Evolutionary conservation across 2,888 invertebrate species (phyloP).

Genomic region (Dermolepida albohirtum): DNA sequence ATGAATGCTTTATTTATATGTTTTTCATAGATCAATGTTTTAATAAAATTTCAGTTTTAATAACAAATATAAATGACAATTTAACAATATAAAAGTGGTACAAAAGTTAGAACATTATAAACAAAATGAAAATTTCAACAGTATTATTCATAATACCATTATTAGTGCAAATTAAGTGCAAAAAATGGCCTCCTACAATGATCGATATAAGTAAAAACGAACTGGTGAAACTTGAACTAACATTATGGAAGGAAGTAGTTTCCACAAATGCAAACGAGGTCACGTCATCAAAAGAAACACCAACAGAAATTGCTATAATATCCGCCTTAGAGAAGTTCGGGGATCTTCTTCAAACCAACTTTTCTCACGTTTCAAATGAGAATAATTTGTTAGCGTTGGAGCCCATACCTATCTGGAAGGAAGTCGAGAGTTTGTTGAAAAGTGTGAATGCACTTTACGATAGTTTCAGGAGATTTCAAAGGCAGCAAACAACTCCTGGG

Average conservation of each 20-base stretch:
- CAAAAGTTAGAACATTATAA: not conserved
- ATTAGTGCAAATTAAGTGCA: not conserved
- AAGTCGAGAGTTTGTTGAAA: conserved; percentile 71
- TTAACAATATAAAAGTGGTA: not conserved
- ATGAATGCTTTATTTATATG: no score
- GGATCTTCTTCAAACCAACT: conserved; percentile 65
- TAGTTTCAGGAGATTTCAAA: conserved; percentile 73
- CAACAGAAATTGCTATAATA: conserved; percentile 70
- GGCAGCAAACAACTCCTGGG: conserved; percentile 59
- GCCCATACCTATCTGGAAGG: conserved; percentile 74
- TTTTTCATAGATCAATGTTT: no score
- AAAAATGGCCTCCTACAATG: conserved; percentile 36
- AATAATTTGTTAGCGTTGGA: conserved; percentile 55
- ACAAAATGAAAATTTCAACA: conserved; percentile 12
- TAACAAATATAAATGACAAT: no score
- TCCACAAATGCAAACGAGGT: conserved; percentile 50
- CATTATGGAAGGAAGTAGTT: conserved; percentile 60
- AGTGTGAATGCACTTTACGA: conserved; percentile 76
- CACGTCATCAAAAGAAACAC: conserved; percentile 46
- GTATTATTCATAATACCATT: not conserved
- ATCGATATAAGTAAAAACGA: conserved; percentile 73
- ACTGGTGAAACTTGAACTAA: conserved; percentile 70
- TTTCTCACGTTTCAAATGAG: conserved; percentile 52
- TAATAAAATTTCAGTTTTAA: no score
- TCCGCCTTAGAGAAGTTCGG: conserved; percentile 70